phyloP scores from a whole-genome alignment of 2,888 invertebrate genomes.

The Drosophila vallismaia region DNA sequence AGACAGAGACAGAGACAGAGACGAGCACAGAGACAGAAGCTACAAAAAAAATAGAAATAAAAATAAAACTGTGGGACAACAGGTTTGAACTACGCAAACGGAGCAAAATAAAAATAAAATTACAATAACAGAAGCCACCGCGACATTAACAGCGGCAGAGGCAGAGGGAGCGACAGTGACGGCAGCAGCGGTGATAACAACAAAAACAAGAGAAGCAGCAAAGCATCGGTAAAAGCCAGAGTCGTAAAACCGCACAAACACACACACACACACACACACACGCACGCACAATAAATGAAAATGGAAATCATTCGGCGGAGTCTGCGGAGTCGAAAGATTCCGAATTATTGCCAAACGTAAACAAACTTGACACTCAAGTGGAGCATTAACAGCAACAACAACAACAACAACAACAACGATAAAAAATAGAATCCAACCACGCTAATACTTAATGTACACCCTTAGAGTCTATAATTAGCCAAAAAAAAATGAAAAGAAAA shows the following conservation, averaged over 20 bases:
- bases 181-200: constrained; percentile 8
- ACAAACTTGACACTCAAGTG: constrained; percentile 72
- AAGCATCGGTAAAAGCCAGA: constrained; percentile 37
- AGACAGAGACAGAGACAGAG: constrained; percentile 30
- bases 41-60: constrained; percentile 26
- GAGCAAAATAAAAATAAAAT: constrained; percentile 51
- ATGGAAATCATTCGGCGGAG: constrained; percentile 21
- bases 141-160: constrained; percentile 37
- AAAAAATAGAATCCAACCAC: constrained; percentile 14
- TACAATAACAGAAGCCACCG: constrained; percentile 67
- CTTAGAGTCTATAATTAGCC: constrained; percentile 34
- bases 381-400: constrained; percentile 40
- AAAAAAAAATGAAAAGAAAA: too few relatives aligned
- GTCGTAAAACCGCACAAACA: constrained; percentile 38
- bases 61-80: constrained; percentile 39
- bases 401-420: constrained; percentile 10
- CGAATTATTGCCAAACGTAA: constrained; percentile 58
- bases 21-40: constrained; percentile 22
- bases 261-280: constrained; percentile 6
- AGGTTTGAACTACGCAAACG: constrained; percentile 68
- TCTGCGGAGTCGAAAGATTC: constrained; percentile 15
- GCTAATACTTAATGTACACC: constrained; percentile 35
- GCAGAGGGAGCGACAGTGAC: constrained; percentile 14
- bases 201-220: constrained; percentile 30
- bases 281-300: constrained; percentile 9